These are phyloP conservation scores for Mamestra configurata DNA, from an alignment of 1,140 invertebrate genomes.

Conservation along the genomic window DNA sequence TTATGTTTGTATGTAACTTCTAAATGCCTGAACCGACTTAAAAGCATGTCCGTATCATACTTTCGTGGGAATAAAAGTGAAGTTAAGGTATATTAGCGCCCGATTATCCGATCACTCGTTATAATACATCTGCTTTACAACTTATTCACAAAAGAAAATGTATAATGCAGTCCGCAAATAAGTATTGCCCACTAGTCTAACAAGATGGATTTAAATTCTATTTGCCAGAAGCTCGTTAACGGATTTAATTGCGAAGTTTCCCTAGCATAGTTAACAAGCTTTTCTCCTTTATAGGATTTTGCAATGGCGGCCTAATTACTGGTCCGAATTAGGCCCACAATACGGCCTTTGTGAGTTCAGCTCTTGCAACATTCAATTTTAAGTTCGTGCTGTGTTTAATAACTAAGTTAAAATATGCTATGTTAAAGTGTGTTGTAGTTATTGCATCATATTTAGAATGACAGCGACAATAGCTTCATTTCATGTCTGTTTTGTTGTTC, in stretches of 20 bases:
- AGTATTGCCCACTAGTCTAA: not conserved
- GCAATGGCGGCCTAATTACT: slow-evolving; percentile 49
- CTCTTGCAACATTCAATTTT: not conserved
- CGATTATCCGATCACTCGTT: no score
- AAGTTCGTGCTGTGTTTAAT: not conserved
- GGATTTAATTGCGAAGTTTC: slow-evolving; percentile 45
- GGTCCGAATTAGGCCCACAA: slow-evolving; percentile 42
- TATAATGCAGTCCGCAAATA: not conserved
- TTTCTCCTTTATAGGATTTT: slow-evolving; percentile 38
- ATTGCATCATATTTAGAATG: no score
- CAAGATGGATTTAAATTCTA: slow-evolving; percentile 27
- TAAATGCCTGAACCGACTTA: no score
- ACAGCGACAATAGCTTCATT: no score
- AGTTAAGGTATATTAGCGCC: no score
- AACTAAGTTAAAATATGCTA: not conserved
- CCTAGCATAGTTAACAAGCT: slow-evolving; percentile 42
- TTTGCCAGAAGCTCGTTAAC: slow-evolving; percentile 40
- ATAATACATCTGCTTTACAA: no score
- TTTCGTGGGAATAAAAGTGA: no score
- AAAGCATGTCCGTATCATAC: no score
- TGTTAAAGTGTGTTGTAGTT: no score
- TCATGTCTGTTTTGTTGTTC: no score
- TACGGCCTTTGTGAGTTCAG: slow-evolving; percentile 46
- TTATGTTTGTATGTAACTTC: no score
- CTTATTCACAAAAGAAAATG: not conserved